Evolutionary conservation across 2,888 invertebrate genomes (phyloP), one percentile per base, ranked within the genome.

Genomic region (Chesias legatella): DNA sequence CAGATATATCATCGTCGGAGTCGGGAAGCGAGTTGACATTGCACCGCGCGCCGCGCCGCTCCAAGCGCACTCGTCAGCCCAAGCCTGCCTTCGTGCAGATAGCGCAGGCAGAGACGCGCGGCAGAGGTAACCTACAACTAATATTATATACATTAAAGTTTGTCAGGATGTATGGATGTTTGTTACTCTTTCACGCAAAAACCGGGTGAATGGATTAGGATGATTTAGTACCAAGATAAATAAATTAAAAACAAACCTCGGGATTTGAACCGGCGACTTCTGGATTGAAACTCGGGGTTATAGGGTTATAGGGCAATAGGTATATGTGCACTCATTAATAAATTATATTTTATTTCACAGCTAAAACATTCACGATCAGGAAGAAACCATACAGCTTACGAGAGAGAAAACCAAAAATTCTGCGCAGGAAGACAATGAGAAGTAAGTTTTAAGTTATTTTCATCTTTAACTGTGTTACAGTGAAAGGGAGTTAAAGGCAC

Each of bases 371-470:
- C 53, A 85, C 86, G 41, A 81, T 88, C 24, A 70, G 88, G 59
- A 88, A 88, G 64, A 88, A 86, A 52, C 86, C 88, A 10, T 89
- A 89, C 56, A 77, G 80, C 42, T 61, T 89, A 51, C 74, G 89
- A 48, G 88, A 89, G 54, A 77, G 89, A 48, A 89, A 89, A 60
- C 89, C 88, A 31, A 88, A 86, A 71, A 85, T 79, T 48, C 62
- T 86, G 37, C 80, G 86, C 37, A 76, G 88, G 30, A 86, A 88
- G 56, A 84, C 84, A 27, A 86, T 88, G 31, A 71, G 89, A 80
- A 85, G 88, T 88, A 62, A 83, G 85, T 38, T 22, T 8, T 5
- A 8, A 9, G 5, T 17, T 17, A 17, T 7, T 5, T n/a, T n/a
- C n/a, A n/a, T n/a, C n/a, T n/a, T n/a, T n/a, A n/a, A n/a, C n/a